Evolutionary conservation across 2,888 invertebrate genomes (phyloP).

Genomic region (Macrophya annulata): DNA sequence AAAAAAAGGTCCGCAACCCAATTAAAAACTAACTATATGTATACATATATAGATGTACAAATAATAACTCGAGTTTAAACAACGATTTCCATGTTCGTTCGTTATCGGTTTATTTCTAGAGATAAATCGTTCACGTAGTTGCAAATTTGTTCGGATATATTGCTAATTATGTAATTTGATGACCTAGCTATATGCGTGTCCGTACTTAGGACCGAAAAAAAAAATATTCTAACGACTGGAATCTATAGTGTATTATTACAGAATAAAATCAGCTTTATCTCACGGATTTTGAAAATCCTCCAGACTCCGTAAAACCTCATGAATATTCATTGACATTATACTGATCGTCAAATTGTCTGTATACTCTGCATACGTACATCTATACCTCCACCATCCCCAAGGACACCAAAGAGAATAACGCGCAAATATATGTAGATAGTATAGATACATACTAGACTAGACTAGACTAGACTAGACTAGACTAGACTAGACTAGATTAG

Average conservation of each 20-base stretch:
- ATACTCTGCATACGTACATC: background rate
- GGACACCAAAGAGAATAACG: background rate
- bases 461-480: background rate
- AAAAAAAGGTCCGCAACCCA: slow-evolving; percentile 8
- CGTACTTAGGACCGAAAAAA: no score
- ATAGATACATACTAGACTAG: background rate
- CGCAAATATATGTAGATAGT: background rate
- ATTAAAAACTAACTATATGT: background rate
- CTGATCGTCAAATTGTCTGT: slow-evolving; percentile 10
- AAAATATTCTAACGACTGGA: background rate
- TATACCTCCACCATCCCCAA: background rate
- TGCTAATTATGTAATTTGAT: no score
- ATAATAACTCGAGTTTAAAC: slow-evolving; percentile 31
- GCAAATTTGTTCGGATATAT: no score
- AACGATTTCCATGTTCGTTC: slow-evolving; percentile 7
- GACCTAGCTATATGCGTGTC: no score
- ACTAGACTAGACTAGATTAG: background rate
- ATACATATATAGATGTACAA: no score
- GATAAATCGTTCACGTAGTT: background rate
- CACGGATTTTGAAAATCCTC: background rate
- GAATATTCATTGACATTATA: slow-evolving; percentile 35
- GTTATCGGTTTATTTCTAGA: background rate
- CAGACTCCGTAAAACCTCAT: slow-evolving; percentile 3
- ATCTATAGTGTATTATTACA: background rate
- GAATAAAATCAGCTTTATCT: slow-evolving; percentile 31